phyloP scores from a whole-genome alignment of 2,113 vertebrate species.

The Numenius arquata region DNA sequence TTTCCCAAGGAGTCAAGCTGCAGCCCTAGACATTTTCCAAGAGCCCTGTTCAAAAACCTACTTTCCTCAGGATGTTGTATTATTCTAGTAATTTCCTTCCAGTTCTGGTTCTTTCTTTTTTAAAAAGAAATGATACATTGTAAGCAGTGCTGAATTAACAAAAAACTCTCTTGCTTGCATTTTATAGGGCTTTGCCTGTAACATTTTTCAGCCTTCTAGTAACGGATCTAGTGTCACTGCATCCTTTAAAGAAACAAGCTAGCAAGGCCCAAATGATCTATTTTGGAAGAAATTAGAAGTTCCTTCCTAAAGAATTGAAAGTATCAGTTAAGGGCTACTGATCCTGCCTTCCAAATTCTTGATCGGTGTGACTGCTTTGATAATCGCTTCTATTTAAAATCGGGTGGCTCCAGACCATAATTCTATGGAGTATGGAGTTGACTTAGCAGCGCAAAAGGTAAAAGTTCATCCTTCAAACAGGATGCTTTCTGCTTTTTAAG shows the following conservation, averaged over 20 bases:
- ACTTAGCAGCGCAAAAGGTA: background rate
- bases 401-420: background rate
- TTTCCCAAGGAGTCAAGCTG: background rate
- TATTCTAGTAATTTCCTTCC: background rate
- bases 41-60: background rate
- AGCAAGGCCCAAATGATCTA: background rate
- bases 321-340: background rate
- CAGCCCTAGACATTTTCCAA: background rate
- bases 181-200: background rate
- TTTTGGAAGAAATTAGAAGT: background rate
- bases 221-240: background rate
- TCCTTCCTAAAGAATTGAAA: background rate
- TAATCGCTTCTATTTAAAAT: background rate
- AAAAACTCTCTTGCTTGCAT: background rate
- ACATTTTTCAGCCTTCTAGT: background rate
- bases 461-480: background rate
- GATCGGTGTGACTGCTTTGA: background rate
- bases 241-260: background rate
- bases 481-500: background rate
- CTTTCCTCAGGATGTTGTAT: background rate
- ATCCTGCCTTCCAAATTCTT: background rate
- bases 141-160: background rate
- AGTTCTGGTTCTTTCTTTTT: background rate
- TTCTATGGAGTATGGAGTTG: background rate
- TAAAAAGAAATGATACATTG: background rate